Evolutionary conservation across 2,888 invertebrate species (phyloP).

Genomic region (Drosophila leonis): DNA sequence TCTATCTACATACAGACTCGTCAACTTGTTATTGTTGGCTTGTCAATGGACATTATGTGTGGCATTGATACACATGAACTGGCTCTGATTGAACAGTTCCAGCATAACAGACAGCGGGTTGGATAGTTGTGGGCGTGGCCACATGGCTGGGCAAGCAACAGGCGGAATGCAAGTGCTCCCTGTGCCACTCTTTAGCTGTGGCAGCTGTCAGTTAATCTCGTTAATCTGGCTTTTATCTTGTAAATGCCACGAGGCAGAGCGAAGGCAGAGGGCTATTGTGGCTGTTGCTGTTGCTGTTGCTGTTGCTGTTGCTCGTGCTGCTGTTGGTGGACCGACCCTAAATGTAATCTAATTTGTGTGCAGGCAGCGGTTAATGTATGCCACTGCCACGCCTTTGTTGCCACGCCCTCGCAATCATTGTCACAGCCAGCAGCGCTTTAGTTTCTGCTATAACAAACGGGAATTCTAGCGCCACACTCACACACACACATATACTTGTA

Average conservation of each 20-base stretch:
- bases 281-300: conserved; percentile 8
- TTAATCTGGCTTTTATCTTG: conserved; percentile 76
- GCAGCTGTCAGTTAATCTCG: conserved; percentile 68
- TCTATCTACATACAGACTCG: not conserved
- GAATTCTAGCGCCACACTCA: conserved; percentile 11
- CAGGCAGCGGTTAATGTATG: conserved; percentile 60
- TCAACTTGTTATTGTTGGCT: conserved; percentile 19
- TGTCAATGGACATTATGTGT: conserved; percentile 51
- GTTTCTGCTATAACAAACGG: conserved; percentile 26
- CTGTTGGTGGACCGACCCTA: conserved; percentile 15
- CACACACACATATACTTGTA: not conserved
- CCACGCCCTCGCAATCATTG: conserved; percentile 48
- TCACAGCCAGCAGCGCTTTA: conserved; percentile 41
- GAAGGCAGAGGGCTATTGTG: conserved; percentile 36
- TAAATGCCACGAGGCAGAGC: conserved; percentile 53
- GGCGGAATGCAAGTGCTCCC: conserved; percentile 42
- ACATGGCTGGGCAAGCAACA: conserved; percentile 27
- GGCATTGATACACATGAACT: conserved; percentile 47
- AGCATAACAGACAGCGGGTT: not conserved
- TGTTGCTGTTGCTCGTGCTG: conserved; percentile 6
- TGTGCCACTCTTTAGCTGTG: conserved; percentile 13
- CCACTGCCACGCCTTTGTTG: conserved; percentile 35
- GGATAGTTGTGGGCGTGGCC: conserved; percentile 6
- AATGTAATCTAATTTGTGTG: conserved; percentile 75
- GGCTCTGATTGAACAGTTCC: conserved; percentile 3